phyloP scores from a whole-genome alignment of 2,888 invertebrate genomes.

The Erpobdella octoculata region DNA sequence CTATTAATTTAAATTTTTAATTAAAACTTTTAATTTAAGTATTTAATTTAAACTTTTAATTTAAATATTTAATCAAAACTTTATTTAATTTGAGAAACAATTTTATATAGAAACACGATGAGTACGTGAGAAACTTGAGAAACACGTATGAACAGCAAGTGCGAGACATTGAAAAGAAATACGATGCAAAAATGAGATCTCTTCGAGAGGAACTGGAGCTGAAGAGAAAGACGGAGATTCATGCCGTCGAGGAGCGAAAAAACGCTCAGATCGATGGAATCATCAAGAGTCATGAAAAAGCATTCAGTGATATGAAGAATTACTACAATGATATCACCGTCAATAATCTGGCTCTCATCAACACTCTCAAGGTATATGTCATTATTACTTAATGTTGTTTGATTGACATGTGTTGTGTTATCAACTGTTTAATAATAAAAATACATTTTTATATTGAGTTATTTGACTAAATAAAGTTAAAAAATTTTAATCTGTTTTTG shows the following conservation, averaged over 20 bases:
- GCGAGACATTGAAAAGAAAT: slow-evolving; percentile 64
- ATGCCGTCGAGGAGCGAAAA: slow-evolving; percentile 81
- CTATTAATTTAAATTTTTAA: background rate
- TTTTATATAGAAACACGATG: slow-evolving; percentile 54
- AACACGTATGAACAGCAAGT: slow-evolving; percentile 63
- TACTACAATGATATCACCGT: slow-evolving; percentile 90
- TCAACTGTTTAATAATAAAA: background rate
- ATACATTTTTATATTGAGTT: background rate
- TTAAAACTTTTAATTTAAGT: background rate
- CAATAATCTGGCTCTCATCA: slow-evolving; percentile 82
- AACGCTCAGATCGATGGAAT: slow-evolving; percentile 75
- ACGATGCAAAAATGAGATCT: slow-evolving; percentile 67
- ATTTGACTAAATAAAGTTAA: background rate
- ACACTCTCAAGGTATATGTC: slow-evolving; percentile 66
- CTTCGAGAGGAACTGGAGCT: slow-evolving; percentile 68
- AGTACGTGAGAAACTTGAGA: slow-evolving; percentile 58
- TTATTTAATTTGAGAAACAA: background rate
- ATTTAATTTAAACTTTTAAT: background rate
- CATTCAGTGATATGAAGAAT: slow-evolving; percentile 80
- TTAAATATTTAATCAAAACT: background rate
- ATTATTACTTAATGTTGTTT: background rate
- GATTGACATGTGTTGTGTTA: background rate
- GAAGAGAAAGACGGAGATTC: slow-evolving; percentile 52
- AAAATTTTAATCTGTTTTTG: background rate
- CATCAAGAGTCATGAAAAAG: slow-evolving; percentile 71